A percentile compares a stretch with the other conserved stretches of the same genome.
These are phyloP conservation scores for Proctacanthus coquilletti DNA, from an alignment of 1,140 invertebrate genomes.

Conservation along the genomic window DNA sequence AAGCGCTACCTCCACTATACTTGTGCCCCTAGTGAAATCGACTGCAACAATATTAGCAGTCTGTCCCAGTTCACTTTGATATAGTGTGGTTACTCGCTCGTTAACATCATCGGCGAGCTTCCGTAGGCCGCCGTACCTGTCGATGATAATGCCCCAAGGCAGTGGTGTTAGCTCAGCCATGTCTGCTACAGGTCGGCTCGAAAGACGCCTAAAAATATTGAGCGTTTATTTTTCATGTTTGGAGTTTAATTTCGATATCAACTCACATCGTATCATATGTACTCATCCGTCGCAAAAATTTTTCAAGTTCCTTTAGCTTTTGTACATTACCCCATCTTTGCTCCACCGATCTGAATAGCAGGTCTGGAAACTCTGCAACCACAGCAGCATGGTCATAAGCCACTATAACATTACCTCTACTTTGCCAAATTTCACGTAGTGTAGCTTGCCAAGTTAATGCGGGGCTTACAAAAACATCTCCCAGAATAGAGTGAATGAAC, in stretches of 20 bases:
- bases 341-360: slow-evolving; percentile 18
- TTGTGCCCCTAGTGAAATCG: slow-evolving; percentile 41
- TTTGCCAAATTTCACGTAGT: slow-evolving; percentile 35
- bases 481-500: slow-evolving; percentile 34
- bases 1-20: slow-evolving; percentile 40
- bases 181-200: slow-evolving; percentile 35
- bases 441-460: slow-evolving; percentile 32
- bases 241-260: not conserved
- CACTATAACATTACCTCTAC: slow-evolving; percentile 36
- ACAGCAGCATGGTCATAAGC: slow-evolving; percentile 36
- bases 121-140: slow-evolving; percentile 35
- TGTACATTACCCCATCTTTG: slow-evolving; percentile 47
- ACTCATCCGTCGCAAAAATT: slow-evolving; percentile 24
- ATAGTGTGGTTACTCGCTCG: slow-evolving; percentile 37
- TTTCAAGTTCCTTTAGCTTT: slow-evolving; percentile 31
- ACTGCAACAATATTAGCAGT: slow-evolving; percentile 43
- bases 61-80: slow-evolving; percentile 34
- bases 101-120: slow-evolving; percentile 42
- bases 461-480: slow-evolving; percentile 31
- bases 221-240: not conserved
- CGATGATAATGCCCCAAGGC: slow-evolving; percentile 33
- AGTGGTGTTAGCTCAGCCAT: slow-evolving; percentile 50
- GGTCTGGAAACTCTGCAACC: slow-evolving; percentile 19
- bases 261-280: slow-evolving; percentile 22
- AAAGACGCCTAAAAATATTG: slow-evolving; percentile 14